Percentiles rank a stretch among this genome's conserved stretches.
phyloP scores from a whole-genome alignment of 2,113 vertebrate genomes.

The Gymnocephalus cernua region DNA sequence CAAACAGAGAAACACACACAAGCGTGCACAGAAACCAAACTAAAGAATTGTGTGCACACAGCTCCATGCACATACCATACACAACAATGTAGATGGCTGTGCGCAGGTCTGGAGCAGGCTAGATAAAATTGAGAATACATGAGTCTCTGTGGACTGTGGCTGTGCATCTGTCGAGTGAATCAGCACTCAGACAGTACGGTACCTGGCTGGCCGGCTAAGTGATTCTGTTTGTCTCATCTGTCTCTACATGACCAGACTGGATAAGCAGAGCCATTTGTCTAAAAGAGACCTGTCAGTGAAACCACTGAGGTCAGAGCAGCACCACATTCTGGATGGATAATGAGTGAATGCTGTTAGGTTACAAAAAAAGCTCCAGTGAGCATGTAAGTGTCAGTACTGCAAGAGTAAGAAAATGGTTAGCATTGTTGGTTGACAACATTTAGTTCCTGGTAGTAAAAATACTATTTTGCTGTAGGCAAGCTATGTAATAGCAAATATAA shows the following conservation, averaged over 20 bases:
- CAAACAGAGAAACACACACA: slow-evolving; percentile 12
- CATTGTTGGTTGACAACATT: neutral
- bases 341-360: slow-evolving; percentile 41
- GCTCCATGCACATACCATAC: slow-evolving; percentile 8
- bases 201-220: slow-evolving; percentile 60
- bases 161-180: slow-evolving; percentile 73
- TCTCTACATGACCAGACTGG: slow-evolving; percentile 64
- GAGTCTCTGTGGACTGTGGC: slow-evolving; percentile 58
- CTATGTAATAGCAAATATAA: neutral
- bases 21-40: slow-evolving; percentile 6
- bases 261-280: slow-evolving; percentile 69
- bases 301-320: slow-evolving; percentile 31
- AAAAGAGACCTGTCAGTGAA: slow-evolving; percentile 47
- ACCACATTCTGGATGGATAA: slow-evolving; percentile 49
- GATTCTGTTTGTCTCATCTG: slow-evolving; percentile 75
- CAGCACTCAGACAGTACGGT: slow-evolving; percentile 58
- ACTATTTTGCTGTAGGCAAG: neutral
- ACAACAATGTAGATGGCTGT: slow-evolving; percentile 18
- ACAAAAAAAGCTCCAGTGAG: slow-evolving; percentile 25
- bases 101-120: slow-evolving; percentile 33
- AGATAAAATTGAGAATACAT: slow-evolving; percentile 57
- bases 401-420: neutral
- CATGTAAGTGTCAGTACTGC: slow-evolving; percentile 4
- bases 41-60: slow-evolving; percentile 2
- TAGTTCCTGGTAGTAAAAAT: neutral